phyloP scores from a whole-genome alignment of 2,797 vertebrate genomes.

The Alca torda region DNA sequence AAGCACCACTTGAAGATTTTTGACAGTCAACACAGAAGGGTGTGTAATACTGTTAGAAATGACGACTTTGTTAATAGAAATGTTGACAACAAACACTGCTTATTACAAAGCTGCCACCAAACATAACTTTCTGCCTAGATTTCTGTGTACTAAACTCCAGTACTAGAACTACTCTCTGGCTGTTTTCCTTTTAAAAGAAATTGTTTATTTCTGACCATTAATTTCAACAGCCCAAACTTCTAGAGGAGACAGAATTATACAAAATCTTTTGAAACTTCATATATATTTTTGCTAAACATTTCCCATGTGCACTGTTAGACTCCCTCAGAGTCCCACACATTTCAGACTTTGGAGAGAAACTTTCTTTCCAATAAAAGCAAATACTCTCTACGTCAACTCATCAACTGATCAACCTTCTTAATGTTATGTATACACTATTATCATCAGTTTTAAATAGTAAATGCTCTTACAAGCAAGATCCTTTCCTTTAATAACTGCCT shows the following conservation, averaged over 20 bases:
- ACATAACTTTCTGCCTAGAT: neutral
- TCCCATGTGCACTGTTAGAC: neutral
- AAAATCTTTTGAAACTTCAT: neutral
- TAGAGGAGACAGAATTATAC: neutral
- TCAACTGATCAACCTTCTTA: neutral
- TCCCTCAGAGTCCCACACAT: neutral
- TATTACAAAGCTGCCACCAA: neutral
- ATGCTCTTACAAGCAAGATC: neutral
- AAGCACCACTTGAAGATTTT: neutral
- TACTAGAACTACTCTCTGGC: neutral
- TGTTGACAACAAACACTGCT: neutral
- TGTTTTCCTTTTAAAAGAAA: neutral
- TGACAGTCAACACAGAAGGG: slow-evolving; percentile 6
- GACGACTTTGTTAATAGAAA: slow-evolving; percentile 1
- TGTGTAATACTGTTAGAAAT: neutral
- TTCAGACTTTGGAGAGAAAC: neutral
- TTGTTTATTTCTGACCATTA: neutral
- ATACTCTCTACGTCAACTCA: neutral
- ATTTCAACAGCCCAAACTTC: neutral
- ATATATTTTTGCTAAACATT: neutral
- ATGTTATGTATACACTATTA: neutral
- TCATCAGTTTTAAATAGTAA: neutral
- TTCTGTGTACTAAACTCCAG: neutral
- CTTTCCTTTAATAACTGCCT: neutral
- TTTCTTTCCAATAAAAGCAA: neutral